Conservation (phyloP, 2,113 vertebrate genomes). For the Trogon surrucura region DNA sequence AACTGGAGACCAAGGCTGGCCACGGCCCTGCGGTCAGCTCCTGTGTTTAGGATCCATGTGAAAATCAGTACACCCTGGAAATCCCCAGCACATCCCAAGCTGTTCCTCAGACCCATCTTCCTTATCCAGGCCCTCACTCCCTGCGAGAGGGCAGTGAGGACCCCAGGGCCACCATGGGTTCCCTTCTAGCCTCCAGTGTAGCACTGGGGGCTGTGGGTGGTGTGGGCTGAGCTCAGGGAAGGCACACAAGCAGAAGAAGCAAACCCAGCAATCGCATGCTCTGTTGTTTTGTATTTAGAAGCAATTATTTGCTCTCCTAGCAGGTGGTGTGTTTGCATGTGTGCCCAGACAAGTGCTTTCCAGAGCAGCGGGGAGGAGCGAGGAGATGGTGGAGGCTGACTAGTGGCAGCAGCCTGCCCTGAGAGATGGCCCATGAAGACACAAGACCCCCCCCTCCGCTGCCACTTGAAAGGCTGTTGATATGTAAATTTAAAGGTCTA, state of each 20-base stretch:
- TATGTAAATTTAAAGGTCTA: neutral
- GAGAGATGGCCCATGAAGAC: neutral
- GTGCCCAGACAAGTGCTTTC: neutral
- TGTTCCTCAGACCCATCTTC: neutral
- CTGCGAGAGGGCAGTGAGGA: neutral
- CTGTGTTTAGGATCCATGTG: neutral
- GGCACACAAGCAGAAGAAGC: neutral
- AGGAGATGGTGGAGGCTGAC: neutral
- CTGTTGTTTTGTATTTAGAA: neutral
- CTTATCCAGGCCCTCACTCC: neutral
- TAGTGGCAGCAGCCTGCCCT: neutral
- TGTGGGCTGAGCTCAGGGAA: neutral
- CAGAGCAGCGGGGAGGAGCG: rapidly evolving
- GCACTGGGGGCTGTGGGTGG: neutral
- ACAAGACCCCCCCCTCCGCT: neutral
- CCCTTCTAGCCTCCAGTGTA: neutral
- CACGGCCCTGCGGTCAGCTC: rapidly evolving
- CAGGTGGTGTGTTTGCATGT: neutral
- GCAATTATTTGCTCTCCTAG: neutral
- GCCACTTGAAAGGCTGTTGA: neutral
- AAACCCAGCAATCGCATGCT: rapidly evolving
- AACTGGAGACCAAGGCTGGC: neutral
- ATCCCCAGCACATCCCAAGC: neutral
- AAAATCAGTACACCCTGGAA: neutral
- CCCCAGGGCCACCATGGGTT: rapidly evolving